phyloP scores from a whole-genome alignment of 2,797 vertebrate genomes.

The Hyperoplus lanceolatus region DNA sequence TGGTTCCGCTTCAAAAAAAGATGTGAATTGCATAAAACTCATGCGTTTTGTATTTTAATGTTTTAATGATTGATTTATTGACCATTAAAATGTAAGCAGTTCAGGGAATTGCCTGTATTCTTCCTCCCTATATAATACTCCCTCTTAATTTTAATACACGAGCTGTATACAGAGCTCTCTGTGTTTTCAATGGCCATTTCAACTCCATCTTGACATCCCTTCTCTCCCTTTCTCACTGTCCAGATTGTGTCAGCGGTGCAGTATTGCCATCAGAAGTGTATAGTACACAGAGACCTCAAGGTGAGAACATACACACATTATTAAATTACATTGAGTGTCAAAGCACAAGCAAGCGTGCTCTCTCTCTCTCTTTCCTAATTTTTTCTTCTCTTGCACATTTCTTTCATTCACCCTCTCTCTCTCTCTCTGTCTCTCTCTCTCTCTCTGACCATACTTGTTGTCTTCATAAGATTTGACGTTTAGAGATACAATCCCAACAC shows the following conservation, averaged over 20 bases:
- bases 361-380: background rate
- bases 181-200: conserved; percentile 12
- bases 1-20: too few species aligned
- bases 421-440: background rate
- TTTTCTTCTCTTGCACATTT: background rate
- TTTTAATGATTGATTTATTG: background rate
- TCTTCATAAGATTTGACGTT: conserved; percentile 46
- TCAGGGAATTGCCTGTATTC: too few species aligned
- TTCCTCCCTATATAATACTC: too few species aligned
- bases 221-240: conserved; percentile 47
- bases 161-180: conserved; percentile 8
- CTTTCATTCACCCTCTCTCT: background rate
- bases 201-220: conserved; percentile 1
- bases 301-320: conserved; percentile 79
- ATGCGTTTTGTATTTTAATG: background rate
- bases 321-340: conserved; percentile 34
- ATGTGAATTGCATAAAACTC: background rate
- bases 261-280: conserved; percentile 98
- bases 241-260: conserved; percentile 97
- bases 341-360: background rate
- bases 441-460: background rate
- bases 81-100: background rate
- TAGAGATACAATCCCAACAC: conserved; percentile 38
- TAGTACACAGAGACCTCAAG: conserved; percentile 97
- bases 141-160: conserved; percentile 10